phyloP scores from a whole-genome alignment of 2,113 vertebrate species.

The Melozone crissalis region DNA sequence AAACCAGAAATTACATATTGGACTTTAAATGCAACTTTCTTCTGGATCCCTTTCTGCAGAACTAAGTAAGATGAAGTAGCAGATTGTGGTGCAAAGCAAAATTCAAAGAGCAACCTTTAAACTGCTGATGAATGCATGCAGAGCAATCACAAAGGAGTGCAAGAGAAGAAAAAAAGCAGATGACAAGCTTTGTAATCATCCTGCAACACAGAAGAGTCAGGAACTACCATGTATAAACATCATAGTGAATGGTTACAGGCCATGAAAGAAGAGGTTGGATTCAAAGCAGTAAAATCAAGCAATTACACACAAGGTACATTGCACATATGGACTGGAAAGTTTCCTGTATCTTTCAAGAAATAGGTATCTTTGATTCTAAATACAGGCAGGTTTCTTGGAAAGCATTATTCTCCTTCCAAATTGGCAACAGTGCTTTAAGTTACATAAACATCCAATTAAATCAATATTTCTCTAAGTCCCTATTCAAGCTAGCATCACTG shows the following conservation, averaged over 20 bases:
- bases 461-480: background rate
- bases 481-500: background rate
- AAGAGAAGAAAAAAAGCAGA: background rate
- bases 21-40: background rate
- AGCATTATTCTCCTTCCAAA: background rate
- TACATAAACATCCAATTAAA: background rate
- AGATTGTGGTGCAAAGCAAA: background rate
- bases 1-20: background rate
- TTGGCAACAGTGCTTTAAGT: background rate
- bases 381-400: background rate
- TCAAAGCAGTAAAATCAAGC: background rate
- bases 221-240: background rate
- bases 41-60: background rate
- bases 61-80: background rate
- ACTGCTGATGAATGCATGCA: background rate
- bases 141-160: background rate
- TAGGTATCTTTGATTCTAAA: background rate
- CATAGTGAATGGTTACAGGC: background rate
- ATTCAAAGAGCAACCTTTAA: constrained; percentile 1
- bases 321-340: background rate
- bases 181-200: background rate
- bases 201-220: background rate
- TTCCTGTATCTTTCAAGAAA: background rate
- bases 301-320: background rate
- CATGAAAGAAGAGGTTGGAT: background rate